phyloP scores from a whole-genome alignment of 1,140 invertebrate species.

The Yoshiicerus persimilis region DNA sequence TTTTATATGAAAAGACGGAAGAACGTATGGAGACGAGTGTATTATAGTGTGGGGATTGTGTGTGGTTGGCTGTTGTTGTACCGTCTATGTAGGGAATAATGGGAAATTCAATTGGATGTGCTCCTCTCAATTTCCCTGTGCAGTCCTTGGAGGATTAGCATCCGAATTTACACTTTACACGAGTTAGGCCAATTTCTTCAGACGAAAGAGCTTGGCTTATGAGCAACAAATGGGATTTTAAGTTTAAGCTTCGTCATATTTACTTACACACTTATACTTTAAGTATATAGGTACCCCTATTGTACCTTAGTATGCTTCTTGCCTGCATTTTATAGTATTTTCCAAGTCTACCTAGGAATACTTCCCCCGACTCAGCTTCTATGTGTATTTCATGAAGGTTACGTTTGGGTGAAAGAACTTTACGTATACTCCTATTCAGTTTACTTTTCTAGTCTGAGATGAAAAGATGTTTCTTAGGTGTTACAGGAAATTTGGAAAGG shows the following conservation, averaged over 20 bases:
- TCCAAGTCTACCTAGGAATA: no score
- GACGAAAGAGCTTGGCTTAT: not conserved
- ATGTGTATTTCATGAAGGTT: not conserved
- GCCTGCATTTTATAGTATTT: no score
- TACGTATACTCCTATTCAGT: no score
- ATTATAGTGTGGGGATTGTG: not conserved
- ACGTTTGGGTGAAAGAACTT: not conserved
- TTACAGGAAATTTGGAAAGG: no score
- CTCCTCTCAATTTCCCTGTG: not conserved
- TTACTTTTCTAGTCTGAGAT: not conserved
- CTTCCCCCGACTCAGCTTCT: not conserved
- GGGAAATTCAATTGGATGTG: constrained; percentile 1
- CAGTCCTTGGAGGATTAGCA: not conserved
- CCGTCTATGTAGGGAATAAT: not conserved
- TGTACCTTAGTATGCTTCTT: no score
- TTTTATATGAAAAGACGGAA: not conserved
- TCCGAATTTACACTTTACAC: not conserved
- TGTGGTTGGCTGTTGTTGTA: not conserved
- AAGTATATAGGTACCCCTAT: no score
- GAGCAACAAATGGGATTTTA: not conserved
- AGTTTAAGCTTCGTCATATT: not conserved
- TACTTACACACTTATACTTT: not conserved
- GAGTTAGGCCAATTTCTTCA: constrained; percentile 8
- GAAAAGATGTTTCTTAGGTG: no score
- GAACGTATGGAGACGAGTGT: not conserved